phyloP scores from a whole-genome alignment of 1,140 invertebrate genomes.

The Drosophila repleta region DNA sequence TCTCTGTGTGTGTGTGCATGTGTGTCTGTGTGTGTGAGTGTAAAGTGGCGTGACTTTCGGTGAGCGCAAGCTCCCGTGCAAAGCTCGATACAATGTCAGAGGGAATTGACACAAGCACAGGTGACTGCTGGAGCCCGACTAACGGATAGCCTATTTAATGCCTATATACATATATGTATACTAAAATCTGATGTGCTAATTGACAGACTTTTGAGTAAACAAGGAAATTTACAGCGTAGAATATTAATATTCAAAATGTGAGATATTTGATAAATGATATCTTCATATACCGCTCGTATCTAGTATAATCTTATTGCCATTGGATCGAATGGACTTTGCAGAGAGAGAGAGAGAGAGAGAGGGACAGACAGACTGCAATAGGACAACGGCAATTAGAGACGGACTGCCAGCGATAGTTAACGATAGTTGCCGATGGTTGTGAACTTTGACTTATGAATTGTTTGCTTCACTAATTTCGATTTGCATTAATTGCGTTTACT shows the following conservation, averaged over 20 bases:
- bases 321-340: no score
- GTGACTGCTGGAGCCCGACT: not conserved
- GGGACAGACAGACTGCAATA: no score
- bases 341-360: no score
- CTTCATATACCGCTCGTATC: no score
- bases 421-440: no score
- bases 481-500: not conserved
- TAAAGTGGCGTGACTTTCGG: constrained; percentile 63
- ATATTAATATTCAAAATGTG: no score
- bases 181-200: not conserved
- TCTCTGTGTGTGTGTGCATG: constrained; percentile 12
- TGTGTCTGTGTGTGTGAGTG: constrained; percentile 24
- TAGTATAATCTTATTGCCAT: no score
- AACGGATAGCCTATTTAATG: not conserved
- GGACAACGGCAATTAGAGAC: no score
- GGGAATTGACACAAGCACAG: constrained; percentile 11
- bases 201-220: not conserved
- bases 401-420: no score
- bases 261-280: no score
- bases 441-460: no score
- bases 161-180: no score
- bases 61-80: constrained; percentile 14
- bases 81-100: constrained; percentile 10
- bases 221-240: not conserved
- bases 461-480: not conserved